Conservation (phyloP, 2,113 vertebrate species). For the Aegithalos caudatus region DNA sequence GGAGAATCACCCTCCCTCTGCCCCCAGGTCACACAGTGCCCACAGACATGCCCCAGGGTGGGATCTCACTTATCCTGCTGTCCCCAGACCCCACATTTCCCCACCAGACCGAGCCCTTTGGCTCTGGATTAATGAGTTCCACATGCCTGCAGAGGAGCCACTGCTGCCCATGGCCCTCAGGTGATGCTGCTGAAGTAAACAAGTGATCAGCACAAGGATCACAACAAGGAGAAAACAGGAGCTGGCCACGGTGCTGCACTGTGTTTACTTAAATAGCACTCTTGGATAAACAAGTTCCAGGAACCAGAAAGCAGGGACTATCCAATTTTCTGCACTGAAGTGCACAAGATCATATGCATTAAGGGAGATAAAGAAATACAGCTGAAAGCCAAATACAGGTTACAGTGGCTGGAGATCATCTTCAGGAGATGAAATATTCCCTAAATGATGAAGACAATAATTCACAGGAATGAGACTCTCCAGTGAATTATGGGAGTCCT, state of each 20-base stretch:
- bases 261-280: not conserved
- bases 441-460: slow-evolving; percentile 55
- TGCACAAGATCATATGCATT: not conserved
- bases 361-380: slow-evolving; percentile 45
- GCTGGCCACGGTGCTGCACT: not conserved
- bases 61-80: not conserved
- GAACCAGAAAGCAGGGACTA: not conserved
- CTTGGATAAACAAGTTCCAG: not conserved
- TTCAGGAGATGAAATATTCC: slow-evolving; percentile 43
- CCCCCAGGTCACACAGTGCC: not conserved
- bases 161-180: not conserved
- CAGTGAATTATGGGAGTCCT: slow-evolving; percentile 35
- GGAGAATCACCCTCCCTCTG: not conserved
- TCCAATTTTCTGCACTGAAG: not conserved
- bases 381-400: slow-evolving; percentile 25
- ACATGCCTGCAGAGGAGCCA: not conserved
- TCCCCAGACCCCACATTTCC: not conserved
- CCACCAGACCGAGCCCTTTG: not conserved
- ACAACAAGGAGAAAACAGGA: not conserved
- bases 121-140: not conserved
- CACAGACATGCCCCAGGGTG: not conserved
- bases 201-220: not conserved
- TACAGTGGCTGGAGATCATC: slow-evolving; percentile 47
- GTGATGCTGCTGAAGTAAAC: not conserved
- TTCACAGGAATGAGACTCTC: slow-evolving; percentile 35